Percentiles rank a stretch among this genome's conserved stretches.
Conservation (phyloP, 2,797 vertebrate species). For the Enteromius viviparus region DNA sequence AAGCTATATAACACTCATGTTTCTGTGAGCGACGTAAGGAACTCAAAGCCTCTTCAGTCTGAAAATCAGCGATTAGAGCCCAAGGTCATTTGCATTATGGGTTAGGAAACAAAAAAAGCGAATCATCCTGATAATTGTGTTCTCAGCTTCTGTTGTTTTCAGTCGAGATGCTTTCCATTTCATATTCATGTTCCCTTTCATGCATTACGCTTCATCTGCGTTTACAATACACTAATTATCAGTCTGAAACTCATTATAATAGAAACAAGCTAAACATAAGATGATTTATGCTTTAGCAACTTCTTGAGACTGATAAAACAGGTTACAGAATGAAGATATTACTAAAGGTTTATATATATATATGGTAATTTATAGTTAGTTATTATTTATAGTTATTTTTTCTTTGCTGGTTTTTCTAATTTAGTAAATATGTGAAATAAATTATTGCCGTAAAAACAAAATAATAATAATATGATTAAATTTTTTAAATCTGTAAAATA, state of each 20-base stretch:
- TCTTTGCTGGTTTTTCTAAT: no score
- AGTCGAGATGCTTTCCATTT: constrained; percentile 58
- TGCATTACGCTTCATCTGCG: constrained; percentile 54
- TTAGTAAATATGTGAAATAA: no score
- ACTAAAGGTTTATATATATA: neutral
- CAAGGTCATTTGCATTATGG: constrained; percentile 63
- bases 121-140: constrained; percentile 57
- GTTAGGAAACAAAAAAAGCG: constrained; percentile 58
- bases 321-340: neutral
- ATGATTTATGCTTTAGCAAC: neutral
- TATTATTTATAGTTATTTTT: no score
- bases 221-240: neutral
- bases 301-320: neutral
- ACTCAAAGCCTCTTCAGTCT: neutral
- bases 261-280: neutral
- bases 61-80: neutral
- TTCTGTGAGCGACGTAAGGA: neutral
- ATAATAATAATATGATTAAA: no score
- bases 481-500: no score
- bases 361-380: no score
- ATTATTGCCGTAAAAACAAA: no score
- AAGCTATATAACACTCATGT: neutral
- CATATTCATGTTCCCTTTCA: constrained; percentile 73
- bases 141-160: constrained; percentile 62
- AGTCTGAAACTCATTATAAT: neutral